Evolutionary conservation across 2,797 vertebrate species (phyloP), one percentile per base, ranked within the genome.

Genomic region (Acomys russatus): DNA sequence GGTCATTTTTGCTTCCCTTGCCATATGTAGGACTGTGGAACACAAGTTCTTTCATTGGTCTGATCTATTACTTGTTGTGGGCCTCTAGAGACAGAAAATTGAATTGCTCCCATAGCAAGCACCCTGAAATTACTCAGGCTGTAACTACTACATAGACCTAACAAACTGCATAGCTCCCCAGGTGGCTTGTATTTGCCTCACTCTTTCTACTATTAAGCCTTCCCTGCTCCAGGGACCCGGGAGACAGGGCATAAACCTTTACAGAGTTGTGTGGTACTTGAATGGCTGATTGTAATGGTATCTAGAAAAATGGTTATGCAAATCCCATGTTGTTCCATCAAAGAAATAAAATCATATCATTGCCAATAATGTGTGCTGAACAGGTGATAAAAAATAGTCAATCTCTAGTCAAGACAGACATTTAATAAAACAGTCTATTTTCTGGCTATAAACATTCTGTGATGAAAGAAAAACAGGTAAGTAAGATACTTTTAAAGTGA

Each of bases 71-170:
- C 90, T 94, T 93, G 38, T 94, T 86, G 20, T 35, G 80, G 35
- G 92, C 23, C 97, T 96, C 92, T 25, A 44, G 96, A 97, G 96
- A 92, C 56, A 85, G 89, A 93, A 96, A 96, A 93, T 35, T 12
- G 92, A 96, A 96, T 92, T 82, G 79, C 64, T 96, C 91, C 87
- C 22, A 0, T 64, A 92, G 91, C 76, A 95, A 91, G 66, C 92
- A 96, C 92, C 95, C 87, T 96, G 73, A 77, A 88, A 93, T 97
- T 95, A 97, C 68, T 97, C 95, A 96, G 92, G 68, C 63, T 97
- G 66, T 96, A 96, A 95, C 87, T 83, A 94, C 91, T 76, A 93
- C 84, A 92, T 9, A 88, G 89, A 91, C 84, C 92, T 77, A 94
- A 73, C 90, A 90, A 94, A 96, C 56, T 18, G 44, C 93, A 89